These are phyloP conservation scores for Bombylius discolor DNA, from an alignment of 2,888 invertebrate genomes.

Conservation along the genomic window DNA sequence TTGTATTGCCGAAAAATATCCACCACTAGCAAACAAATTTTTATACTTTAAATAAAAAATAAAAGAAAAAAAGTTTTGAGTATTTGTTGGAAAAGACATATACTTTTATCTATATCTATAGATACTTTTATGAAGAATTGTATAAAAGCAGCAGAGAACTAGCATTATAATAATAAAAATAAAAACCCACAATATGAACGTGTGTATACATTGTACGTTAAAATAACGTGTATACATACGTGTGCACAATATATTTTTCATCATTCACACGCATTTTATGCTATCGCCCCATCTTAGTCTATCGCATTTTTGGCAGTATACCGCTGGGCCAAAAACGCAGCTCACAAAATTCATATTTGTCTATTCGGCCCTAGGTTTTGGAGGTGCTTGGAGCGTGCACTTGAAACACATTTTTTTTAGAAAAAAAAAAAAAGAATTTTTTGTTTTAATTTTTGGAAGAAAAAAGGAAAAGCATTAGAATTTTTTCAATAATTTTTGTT, in stretches of 20 bases:
- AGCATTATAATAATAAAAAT: no score
- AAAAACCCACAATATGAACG: no score
- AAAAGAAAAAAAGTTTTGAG: no score
- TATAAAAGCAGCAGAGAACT: no score
- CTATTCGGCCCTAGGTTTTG: constrained; percentile 39
- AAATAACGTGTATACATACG: constrained; percentile 7
- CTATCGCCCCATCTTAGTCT: constrained; percentile 22
- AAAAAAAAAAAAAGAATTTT: background rate
- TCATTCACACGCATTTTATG: constrained; percentile 22
- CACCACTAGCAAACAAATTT: no score
- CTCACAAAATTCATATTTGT: constrained; percentile 35
- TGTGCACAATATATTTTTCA: constrained; percentile 15
- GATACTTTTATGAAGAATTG: no score
- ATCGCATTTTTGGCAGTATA: constrained; percentile 20
- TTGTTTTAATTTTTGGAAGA: background rate
- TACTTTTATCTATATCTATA: no score
- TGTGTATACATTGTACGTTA: background rate
- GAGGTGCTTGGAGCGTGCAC: constrained; percentile 34
- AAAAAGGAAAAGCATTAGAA: background rate
- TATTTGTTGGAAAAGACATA: no score
- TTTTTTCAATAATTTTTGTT: background rate
- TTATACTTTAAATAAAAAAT: no score
- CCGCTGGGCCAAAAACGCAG: constrained; percentile 30
- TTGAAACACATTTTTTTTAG: constrained; percentile 7
- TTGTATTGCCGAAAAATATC: no score